Evolutionary conservation across 2,888 invertebrate genomes (phyloP).

Genomic region (Xiphydria camelus): DNA sequence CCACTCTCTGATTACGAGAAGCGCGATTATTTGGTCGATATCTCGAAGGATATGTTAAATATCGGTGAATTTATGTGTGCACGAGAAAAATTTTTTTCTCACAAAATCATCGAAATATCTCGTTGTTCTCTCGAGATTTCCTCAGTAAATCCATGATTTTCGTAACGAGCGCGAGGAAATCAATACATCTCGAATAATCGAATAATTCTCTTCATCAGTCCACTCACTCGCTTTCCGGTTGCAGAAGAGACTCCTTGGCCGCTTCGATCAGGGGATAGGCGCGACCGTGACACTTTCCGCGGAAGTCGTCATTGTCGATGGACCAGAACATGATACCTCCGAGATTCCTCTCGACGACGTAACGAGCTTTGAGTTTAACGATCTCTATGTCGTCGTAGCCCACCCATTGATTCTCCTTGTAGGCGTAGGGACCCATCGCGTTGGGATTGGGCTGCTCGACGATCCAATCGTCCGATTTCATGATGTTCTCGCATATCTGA

Average conservation of each 20-base stretch:
- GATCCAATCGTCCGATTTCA: constrained; percentile 77
- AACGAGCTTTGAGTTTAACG: constrained; percentile 80
- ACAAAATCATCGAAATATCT: too few species aligned
- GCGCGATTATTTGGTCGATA: too few species aligned
- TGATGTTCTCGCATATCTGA: constrained; percentile 84
- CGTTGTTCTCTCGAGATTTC: too few species aligned
- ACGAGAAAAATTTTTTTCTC: too few species aligned
- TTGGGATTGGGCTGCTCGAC: constrained; percentile 79
- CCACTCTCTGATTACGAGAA: too few species aligned
- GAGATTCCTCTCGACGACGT: constrained; percentile 80
- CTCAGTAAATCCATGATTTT: too few species aligned
- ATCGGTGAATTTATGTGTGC: too few species aligned
- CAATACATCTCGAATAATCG: too few species aligned
- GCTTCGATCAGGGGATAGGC: constrained; percentile 91
- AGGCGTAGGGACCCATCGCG: constrained; percentile 90
- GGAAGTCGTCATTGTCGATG: constrained; percentile 92
- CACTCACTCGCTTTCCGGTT: constrained; percentile 67
- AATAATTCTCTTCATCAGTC: constrained; percentile 17
- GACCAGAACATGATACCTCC: constrained; percentile 95
- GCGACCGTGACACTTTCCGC: constrained; percentile 83
- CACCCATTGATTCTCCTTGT: constrained; percentile 87
- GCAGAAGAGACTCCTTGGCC: constrained; percentile 80
- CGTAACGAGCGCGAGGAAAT: too few species aligned
- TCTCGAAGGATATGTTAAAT: too few species aligned
- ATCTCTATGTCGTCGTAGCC: constrained; percentile 89